These are phyloP conservation scores for Mustela lutreola DNA, from an alignment of 2,113 vertebrate species.

Conservation along the genomic window DNA sequence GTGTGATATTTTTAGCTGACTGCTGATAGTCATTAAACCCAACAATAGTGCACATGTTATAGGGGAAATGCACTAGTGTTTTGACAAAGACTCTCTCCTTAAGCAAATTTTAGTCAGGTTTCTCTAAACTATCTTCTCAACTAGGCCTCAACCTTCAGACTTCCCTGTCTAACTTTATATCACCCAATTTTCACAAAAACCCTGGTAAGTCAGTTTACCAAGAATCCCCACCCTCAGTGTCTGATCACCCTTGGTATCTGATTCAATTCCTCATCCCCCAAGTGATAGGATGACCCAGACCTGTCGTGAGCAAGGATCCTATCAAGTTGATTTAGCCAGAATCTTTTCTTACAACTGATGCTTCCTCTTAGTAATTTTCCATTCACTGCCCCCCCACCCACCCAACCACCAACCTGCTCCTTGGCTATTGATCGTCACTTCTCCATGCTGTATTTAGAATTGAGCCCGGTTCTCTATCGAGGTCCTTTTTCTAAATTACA, in stretches of 20 bases:
- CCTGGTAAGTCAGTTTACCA: neutral
- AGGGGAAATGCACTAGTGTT: neutral
- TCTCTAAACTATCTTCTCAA: slow-evolving; percentile 8
- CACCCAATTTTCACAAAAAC: neutral
- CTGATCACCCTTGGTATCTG: neutral
- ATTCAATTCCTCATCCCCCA: neutral
- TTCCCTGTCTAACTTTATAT: neutral
- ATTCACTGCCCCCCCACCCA: neutral
- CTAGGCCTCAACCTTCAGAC: neutral
- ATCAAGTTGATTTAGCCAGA: neutral
- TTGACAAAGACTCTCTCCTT: neutral
- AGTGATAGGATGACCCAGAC: neutral
- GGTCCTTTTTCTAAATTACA: neutral
- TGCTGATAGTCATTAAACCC: slow-evolving; percentile 56
- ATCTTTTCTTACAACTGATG: neutral
- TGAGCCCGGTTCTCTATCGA: neutral
- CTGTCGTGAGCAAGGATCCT: slow-evolving; percentile 39
- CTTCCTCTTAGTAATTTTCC: slow-evolving; percentile 9
- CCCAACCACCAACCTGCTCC: neutral
- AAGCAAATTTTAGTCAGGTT: neutral
- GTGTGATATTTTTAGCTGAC: slow-evolving; percentile 68
- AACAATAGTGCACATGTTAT: slow-evolving; percentile 37
- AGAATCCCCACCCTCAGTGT: neutral
- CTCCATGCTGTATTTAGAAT: neutral
- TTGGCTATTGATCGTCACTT: neutral